Base-by-base conservation (phyloP, 1,140 invertebrate species). In the Dufourea novaeangliae region DNA sequence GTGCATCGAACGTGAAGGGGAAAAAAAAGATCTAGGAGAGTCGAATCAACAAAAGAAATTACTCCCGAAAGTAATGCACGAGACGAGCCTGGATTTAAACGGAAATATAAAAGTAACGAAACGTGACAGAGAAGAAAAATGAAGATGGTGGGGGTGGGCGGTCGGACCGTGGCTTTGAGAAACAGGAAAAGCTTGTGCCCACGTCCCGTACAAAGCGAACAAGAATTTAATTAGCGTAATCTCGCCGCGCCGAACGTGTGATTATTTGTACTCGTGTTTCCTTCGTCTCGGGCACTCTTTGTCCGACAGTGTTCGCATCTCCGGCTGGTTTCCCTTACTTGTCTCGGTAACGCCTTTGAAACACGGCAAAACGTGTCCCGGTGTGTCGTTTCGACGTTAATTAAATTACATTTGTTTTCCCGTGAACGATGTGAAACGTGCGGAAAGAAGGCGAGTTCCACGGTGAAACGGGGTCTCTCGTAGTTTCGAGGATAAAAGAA, bases 171-270 rank as follows among this genome's bases (percentile, higher is more conserved):
- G 25, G 59, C n/a, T 3, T 25, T 14, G n/a, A 29, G 32, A 41
- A 41, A 22, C 6, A 29, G 20, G 12, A 25, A 61, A 39, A 2
- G 3, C 2, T 14, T 14, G 25, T 4, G 14, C 1, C 34, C 25
- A 1, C 1, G 20, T 27, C 37, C 10, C 8, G 1, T 17, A 61
- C 29, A 62, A 50, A 62, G 29, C 14, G 17, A 34, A 25, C 20
- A 25, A 39, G 34, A 61, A 72, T 72, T 72, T 62, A 72, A 62
- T 72, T 72, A 62, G n/a, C 39, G 56, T 50, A 50, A 72, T 72
- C 39, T 34, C 7, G 29, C 41, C n/a, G 22, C 25, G 14, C 41
- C 41, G 29, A 29, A 39, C 10, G 56, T 20, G 32, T 44, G 57
- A 62, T 62, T 50, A 61, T 72, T 62, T 37, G 29, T 41, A 50